phyloP scores from a whole-genome alignment of 92 coral and sea anemone genomes.

The Actinostola sp. region DNA sequence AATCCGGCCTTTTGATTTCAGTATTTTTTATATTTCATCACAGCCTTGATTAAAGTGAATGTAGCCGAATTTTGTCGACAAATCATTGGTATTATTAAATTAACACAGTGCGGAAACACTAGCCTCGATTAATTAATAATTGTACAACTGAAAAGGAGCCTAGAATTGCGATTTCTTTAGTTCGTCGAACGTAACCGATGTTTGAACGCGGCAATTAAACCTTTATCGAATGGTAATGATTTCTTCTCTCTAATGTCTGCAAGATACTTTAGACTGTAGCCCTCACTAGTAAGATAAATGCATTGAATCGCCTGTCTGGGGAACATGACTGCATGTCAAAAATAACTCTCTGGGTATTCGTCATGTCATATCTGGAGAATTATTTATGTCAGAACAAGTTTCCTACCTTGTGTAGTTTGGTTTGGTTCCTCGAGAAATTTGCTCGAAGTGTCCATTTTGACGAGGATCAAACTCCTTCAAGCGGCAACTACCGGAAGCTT shows the following conservation, averaged over 20 bases:
- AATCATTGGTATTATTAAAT: conserved; percentile 1
- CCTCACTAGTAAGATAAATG: too few species aligned
- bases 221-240: neutral
- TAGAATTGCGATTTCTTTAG: conserved; percentile 3
- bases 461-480: conserved; percentile 40
- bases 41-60: too few species aligned
- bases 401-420: conserved; percentile 64
- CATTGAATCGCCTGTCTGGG: too few species aligned
- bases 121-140: conserved; percentile 11
- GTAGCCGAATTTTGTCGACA: too few species aligned
- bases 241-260: conserved; percentile 4
- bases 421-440: conserved; percentile 25
- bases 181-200: neutral
- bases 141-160: neutral
- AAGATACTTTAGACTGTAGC: neutral
- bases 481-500: conserved; percentile 26
- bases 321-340: too few species aligned
- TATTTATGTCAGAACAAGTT: neutral
- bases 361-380: neutral
- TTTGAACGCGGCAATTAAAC: neutral
- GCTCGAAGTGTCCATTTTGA: conserved; percentile 24
- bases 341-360: neutral
- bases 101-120: conserved; percentile 11
- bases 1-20: too few species aligned
- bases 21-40: too few species aligned